These are phyloP conservation scores for Odontamblyopus rebecca DNA, from an alignment of 2,797 vertebrate species.

Conservation along the genomic window DNA sequence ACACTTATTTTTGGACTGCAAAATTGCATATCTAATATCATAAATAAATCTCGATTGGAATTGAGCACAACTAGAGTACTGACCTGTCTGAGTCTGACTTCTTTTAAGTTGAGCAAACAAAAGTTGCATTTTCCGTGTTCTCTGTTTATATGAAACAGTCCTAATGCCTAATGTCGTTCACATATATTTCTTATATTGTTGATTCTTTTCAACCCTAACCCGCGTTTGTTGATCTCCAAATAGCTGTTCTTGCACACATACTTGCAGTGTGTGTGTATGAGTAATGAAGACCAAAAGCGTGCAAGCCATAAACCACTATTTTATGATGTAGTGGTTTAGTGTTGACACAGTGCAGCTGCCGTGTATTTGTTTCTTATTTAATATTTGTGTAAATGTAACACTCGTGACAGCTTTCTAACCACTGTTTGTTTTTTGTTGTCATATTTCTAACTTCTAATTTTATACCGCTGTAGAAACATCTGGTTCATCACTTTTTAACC, in stretches of 20 bases:
- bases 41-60: conserved; percentile 41
- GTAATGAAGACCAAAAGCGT: conserved; percentile 23
- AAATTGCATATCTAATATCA: conserved; percentile 20
- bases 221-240: neutral
- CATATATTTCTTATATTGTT: neutral
- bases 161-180: neutral
- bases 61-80: conserved; percentile 31
- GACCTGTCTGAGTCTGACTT: conserved; percentile 48
- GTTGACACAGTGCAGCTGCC: conserved; percentile 23
- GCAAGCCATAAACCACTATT: conserved; percentile 15
- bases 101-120: conserved; percentile 17
- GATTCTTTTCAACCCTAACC: neutral
- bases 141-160: neutral
- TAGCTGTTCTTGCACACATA: neutral
- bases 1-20: neutral
- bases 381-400: neutral
- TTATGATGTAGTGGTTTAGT: conserved; percentile 31
- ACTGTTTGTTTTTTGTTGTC: conserved; percentile 24
- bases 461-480: conserved; percentile 4
- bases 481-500: conserved; percentile 35
- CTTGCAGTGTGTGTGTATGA: neutral
- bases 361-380: conserved; percentile 2
- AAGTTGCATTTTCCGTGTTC: conserved; percentile 10
- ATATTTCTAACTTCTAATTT: conserved; percentile 18
- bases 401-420: conserved; percentile 21